A percentile compares a stretch with the other conserved stretches of the same genome.
phyloP scores from a whole-genome alignment of 2,113 vertebrate species.

The Raphicerus campestris region DNA sequence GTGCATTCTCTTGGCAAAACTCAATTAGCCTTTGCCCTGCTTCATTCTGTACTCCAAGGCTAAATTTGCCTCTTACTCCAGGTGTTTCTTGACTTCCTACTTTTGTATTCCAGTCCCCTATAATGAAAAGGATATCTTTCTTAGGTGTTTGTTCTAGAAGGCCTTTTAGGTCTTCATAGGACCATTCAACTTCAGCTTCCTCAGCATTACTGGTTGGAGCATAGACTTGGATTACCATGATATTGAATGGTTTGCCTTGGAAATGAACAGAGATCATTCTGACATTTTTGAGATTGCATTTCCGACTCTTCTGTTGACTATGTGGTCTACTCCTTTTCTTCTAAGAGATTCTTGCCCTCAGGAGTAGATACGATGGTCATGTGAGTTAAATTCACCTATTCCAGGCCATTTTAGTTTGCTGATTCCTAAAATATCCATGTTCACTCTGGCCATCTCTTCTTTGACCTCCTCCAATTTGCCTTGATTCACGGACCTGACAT shows the following conservation, averaged over 20 bases:
- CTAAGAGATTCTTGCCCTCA: background rate
- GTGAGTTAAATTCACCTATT: background rate
- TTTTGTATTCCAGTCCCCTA: background rate
- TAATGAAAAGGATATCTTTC: background rate
- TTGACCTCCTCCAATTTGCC: background rate
- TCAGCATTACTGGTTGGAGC: background rate
- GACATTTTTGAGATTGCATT: fast-evolving
- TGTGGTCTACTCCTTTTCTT: background rate
- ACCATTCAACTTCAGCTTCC: background rate
- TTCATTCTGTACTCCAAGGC: background rate
- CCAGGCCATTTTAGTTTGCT: background rate
- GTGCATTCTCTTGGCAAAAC: background rate
- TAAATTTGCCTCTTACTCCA: background rate
- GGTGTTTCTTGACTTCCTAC: background rate
- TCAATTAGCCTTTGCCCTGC: background rate
- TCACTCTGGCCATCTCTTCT: background rate
- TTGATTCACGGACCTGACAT: background rate
- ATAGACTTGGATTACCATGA: background rate
- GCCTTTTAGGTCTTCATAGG: background rate
- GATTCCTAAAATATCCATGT: background rate
- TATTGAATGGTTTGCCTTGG: background rate
- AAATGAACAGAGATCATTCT: background rate
- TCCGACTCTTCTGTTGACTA: background rate
- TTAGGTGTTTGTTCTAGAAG: background rate
- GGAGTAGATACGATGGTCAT: background rate